Evolutionary conservation across 1,140 invertebrate genomes (phyloP), one percentile per base, ranked within the genome.

Genomic region (Zaprionus africanus): DNA sequence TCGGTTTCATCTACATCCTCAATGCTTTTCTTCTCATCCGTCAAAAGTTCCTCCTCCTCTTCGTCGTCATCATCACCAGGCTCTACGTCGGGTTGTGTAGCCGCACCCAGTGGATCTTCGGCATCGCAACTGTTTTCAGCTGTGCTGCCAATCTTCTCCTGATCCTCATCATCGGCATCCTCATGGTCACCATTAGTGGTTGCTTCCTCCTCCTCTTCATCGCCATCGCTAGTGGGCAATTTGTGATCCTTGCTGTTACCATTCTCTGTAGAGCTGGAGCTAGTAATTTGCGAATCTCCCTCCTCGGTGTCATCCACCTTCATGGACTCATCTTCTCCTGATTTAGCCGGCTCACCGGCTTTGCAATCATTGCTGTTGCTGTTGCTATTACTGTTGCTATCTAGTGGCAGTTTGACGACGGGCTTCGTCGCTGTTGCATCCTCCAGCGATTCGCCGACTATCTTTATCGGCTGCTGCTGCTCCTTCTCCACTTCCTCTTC

Each of bases 71-170:
- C 53, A 2, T 56, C 53, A 13, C 2, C 53, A 26, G 56, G 34
- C 19, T 34, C 31, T 9, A 9, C 49, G 5, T 34, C 12, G 1
- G 70, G 15, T 53, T 77, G 49, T 57, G 66, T 78, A 13, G 71
- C 78, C 26, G 81, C 84, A 54, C 85, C 86, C 6, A 90, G 58
- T 1, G 85, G 85, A 82, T 90, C 85, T 51, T 90, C 85, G 13
- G 86, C 82, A 56, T 90, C 86, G n/a, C 86, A 81, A 57, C 82
- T 90, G 53, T 90, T 90, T 53, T 90, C 85, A 4, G 86, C 86
- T 26, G 85, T 90, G 58, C 82, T 86, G 56, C 77, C 68, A 41
- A 84, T 88, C 65, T 93, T 92, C 41, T 93, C 91, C 13, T 88
- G 83, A 68, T 92, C 91, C n/a, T 88, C 82, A 69, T 92, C 78